Evolutionary conservation across 1,140 invertebrate genomes (phyloP), one percentile per base, ranked within the genome.

Genomic region (Papilio dardanus): DNA sequence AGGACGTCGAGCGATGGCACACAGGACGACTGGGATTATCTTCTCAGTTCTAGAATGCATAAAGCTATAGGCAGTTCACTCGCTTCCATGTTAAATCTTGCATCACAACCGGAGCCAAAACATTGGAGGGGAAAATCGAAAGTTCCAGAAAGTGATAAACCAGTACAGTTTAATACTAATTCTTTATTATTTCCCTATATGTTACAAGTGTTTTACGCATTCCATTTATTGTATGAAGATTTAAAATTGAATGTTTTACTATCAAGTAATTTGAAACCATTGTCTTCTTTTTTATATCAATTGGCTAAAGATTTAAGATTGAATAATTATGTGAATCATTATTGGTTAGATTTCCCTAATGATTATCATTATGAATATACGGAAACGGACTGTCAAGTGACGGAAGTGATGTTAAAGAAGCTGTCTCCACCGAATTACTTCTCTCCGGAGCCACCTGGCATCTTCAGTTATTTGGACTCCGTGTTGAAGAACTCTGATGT

Each of bases 211-310:
- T 94, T 98, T 54, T 98, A 96, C 89, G 95, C 96, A 0, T 93
- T 99, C 40, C 98, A 99, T 94, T 93, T 99, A 12, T 93, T 98
- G 0, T 99, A 99, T 89, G 98, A 99, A 94, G 98, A 99, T 86
- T 94, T 98, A 1, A 99, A 99, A 90, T 87, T 99, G 40, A 97
- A 97, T 84, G 94, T 95, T 1, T 92, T 97, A 1, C 94, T 97
- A 77, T 95, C 94, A 24, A 95, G 96, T 74, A 95, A 96, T 78
- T 90, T 97, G 69, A 94, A 95, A 62, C 93, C 96, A 0, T 84
- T 99, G 24, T 97, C 95, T 0, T 92, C 95, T 65, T 95, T 98
- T 50, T 90, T 99, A 10, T 95, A 96, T 86, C 97, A 98, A 84
- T 89, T 99, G 66, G 95, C 97, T 1, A 94, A 94, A 31, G 97